phyloP scores from a whole-genome alignment of 2,797 vertebrate species.

The Gallinago nigripennis region DNA sequence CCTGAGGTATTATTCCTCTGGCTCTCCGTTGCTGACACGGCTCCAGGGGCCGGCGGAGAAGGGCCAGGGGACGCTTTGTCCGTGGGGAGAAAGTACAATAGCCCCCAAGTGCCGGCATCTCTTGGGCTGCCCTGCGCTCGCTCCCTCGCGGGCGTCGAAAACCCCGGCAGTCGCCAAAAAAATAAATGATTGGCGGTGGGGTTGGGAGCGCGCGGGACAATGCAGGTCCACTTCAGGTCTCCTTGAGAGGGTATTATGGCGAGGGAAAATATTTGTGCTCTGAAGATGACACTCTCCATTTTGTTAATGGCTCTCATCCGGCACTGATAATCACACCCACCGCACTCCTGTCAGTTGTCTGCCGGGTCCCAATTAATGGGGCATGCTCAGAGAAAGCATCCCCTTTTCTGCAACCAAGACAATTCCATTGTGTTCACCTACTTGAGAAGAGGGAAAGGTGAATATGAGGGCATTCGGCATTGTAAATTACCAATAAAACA shows the following conservation, averaged over 20 bases:
- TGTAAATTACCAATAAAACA: slow-evolving; percentile 72
- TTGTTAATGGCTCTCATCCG: slow-evolving; percentile 78
- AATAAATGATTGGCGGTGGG: slow-evolving; percentile 41
- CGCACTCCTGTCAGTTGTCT: slow-evolving; percentile 70
- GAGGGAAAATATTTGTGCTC: slow-evolving; percentile 81
- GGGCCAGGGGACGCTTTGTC: slow-evolving; percentile 43
- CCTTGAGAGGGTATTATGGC: slow-evolving; percentile 85
- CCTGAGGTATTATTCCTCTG: neutral
- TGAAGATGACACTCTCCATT: slow-evolving; percentile 83
- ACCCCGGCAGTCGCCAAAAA: neutral
- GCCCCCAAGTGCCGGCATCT: slow-evolving; percentile 56
- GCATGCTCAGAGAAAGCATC: slow-evolving; percentile 67
- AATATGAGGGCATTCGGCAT: slow-evolving; percentile 71
- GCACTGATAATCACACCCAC: slow-evolving; percentile 64
- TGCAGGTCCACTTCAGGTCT: slow-evolving; percentile 81
- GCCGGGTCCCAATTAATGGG: slow-evolving; percentile 70
- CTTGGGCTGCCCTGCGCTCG: slow-evolving; percentile 26
- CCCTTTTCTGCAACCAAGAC: slow-evolving; percentile 64
- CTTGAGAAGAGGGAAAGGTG: slow-evolving; percentile 78
- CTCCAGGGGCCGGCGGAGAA: neutral
- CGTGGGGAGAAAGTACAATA: slow-evolving; percentile 30
- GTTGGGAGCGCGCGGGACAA: slow-evolving; percentile 69
- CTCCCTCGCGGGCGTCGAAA: neutral
- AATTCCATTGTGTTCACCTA: slow-evolving; percentile 78
- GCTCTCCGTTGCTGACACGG: slow-evolving; percentile 20